Evolutionary conservation across 2,797 vertebrate genomes (phyloP).

Genomic region (Cuniculus paca): DNA sequence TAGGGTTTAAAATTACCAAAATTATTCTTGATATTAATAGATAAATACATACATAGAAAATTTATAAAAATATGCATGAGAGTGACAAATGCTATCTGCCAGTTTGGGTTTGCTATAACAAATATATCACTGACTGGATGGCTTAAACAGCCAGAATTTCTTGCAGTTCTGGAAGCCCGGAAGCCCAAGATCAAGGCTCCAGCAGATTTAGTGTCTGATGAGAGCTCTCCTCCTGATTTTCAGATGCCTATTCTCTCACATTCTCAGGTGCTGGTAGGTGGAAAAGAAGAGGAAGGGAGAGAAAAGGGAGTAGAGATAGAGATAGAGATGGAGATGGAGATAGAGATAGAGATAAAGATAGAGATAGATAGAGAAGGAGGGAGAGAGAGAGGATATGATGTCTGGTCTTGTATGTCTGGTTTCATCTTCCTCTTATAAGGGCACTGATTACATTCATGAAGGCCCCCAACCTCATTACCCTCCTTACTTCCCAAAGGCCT

Average conservation of each 20-base stretch:
- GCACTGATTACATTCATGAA: background rate
- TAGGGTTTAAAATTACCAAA: background rate
- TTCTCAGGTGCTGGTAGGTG: background rate
- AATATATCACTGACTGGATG: background rate
- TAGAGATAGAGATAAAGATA: background rate
- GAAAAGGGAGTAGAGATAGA: background rate
- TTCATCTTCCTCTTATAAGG: background rate
- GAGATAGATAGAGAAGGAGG: background rate
- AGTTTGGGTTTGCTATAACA: background rate
- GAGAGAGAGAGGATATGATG: background rate
- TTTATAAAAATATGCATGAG: background rate
- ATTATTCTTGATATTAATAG: background rate
- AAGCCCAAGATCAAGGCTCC: background rate
- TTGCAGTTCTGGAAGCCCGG: background rate
- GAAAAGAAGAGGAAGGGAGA: background rate
- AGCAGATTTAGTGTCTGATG: background rate
- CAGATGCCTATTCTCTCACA: background rate
- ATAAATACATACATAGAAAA: background rate
- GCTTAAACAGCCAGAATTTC: background rate
- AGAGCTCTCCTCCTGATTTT: background rate
- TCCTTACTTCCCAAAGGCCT: background rate
- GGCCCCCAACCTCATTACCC: background rate
- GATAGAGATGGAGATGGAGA: too few species aligned
- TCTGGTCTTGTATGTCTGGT: background rate
- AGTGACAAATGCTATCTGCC: background rate